Evolutionary conservation across 2,888 invertebrate genomes (phyloP), one percentile per base, ranked within the genome.

Genomic region (Spicauda simplicius): DNA sequence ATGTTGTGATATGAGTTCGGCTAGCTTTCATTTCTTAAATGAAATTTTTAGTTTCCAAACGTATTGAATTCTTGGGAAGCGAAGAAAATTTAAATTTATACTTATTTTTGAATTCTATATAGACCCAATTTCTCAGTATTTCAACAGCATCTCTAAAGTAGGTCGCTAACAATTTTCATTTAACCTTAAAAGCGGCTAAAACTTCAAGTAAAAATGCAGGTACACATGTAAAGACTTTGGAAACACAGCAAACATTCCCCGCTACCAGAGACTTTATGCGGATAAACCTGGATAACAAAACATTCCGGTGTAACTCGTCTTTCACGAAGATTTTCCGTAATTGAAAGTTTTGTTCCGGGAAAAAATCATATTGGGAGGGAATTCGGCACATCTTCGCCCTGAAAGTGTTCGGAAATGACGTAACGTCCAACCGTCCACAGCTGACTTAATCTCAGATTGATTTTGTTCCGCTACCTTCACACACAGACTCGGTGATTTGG

Each of bases 151-250:
- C 20, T 5, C 10, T 14, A 41, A 48, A 50, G 12, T 33, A 66
- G 60, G 18, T 60, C 45, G 45, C 58, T 16, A 66, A 66, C 65
- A 19, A 65, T 59, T 66, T 60, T 66, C 60, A 54, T 55, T 48
- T 55, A 65, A 54, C 25, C 54, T 59, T 59, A 54, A 58, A 65
- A 58, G 53, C 45, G 65, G 45, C 53, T 45, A 53, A 65, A 59
- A 41, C 53, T 58, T 53, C 25, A 65, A 65, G 65, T 45, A 65
- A 65, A 53, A 65, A 59, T 59, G 65, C 59, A 59, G 59, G 65
- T 65, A 59, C 45, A 65, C 54, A 59, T 41, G 65, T 64, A 41
- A 37, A 58, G 30, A 54, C 41, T 33, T 33, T 53, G 33, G 45
- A 53, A 59, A 53, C 59, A 53, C 50, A 20, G 45, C 41, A 58